These are phyloP conservation scores for Protula sp. DNA, from an alignment of 2,888 invertebrate species.

Conservation along the genomic window DNA sequence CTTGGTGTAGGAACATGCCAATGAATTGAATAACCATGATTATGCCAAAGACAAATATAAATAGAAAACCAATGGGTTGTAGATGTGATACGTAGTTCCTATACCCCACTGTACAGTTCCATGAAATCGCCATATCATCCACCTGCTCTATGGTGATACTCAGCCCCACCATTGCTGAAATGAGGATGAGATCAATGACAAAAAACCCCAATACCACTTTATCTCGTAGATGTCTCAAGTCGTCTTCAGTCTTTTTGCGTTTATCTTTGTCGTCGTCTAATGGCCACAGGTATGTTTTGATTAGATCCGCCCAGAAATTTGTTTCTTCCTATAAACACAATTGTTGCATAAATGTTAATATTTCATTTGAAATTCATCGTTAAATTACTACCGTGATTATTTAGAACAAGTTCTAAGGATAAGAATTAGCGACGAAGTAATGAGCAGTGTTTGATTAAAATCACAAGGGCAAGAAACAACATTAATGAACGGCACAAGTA, in stretches of 20 bases:
- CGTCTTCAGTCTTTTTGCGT: background rate
- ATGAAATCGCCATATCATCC: background rate
- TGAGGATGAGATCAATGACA: background rate
- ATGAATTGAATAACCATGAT: conserved; percentile 1
- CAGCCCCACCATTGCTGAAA: background rate
- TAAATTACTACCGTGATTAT: too few species aligned
- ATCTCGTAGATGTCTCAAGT: background rate
- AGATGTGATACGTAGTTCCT: background rate
- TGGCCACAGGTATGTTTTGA: conserved; percentile 1
- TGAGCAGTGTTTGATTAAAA: too few species aligned
- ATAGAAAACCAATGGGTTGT: conserved; percentile 3
- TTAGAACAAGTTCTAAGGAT: too few species aligned
- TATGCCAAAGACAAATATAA: conserved; percentile 1
- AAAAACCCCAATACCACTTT: background rate
- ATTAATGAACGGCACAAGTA: too few species aligned
- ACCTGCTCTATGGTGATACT: too few species aligned
- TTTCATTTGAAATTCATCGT: too few species aligned
- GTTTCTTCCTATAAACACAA: too few species aligned
- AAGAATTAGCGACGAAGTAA: too few species aligned
- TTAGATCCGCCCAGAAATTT: background rate
- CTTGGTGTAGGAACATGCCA: background rate
- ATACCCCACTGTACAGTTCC: background rate
- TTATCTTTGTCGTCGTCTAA: background rate
- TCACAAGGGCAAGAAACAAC: too few species aligned
- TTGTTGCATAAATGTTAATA: too few species aligned